Conservation (phyloP, 2,888 invertebrate species). For the Heteromurus nitidus region DNA sequence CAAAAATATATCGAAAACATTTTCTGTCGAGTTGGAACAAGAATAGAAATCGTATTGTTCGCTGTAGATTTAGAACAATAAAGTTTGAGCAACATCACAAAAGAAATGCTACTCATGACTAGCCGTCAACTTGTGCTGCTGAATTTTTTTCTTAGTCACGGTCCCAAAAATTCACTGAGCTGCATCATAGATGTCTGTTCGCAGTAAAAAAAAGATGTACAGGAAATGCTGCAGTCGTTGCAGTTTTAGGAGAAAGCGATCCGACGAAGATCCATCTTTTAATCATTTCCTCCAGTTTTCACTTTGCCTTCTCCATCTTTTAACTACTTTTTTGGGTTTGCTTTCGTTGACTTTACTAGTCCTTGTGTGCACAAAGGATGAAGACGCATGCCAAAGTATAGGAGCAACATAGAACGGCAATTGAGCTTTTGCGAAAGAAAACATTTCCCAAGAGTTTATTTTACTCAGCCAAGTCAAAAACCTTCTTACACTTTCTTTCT, state of each 20-base stretch:
- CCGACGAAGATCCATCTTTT: constrained; percentile 23
- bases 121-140: constrained; percentile 22
- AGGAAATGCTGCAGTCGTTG: not conserved
- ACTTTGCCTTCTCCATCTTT: constrained; percentile 21
- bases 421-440: not conserved
- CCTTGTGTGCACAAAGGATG: constrained; percentile 27
- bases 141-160: constrained; percentile 18
- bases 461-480: constrained; percentile 3
- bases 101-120: not conserved
- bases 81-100: constrained; percentile 9
- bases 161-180: not conserved
- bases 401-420: not conserved
- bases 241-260: not conserved
- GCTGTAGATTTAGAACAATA: not conserved
- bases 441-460: constrained; percentile 25
- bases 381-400: constrained; percentile 2
- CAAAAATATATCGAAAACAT: not conserved
- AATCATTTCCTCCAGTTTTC: constrained; percentile 26
- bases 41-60: no score
- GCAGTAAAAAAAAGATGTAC: not conserved
- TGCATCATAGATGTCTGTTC: not conserved
- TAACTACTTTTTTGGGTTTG: constrained; percentile 20
- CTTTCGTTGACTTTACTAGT: no score
- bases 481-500: constrained; percentile 12
- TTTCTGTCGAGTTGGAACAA: not conserved